phyloP scores from a whole-genome alignment of 2,113 vertebrate species.

The Syrrhaptes paradoxus region DNA sequence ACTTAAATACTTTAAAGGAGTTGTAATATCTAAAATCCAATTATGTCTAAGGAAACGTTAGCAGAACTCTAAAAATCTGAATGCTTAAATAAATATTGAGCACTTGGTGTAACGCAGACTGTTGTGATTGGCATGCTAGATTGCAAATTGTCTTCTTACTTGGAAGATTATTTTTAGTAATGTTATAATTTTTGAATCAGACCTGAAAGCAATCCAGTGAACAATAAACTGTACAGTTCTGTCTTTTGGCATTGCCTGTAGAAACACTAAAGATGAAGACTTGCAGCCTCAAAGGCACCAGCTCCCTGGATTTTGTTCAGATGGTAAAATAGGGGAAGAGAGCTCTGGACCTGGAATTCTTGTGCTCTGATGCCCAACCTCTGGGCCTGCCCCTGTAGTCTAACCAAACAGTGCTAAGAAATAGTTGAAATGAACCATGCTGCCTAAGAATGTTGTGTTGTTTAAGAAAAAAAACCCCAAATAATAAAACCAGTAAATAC shows the following conservation, averaged over 20 bases:
- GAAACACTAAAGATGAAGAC: background rate
- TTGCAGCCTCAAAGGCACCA: background rate
- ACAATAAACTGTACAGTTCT: background rate
- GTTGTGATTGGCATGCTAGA: background rate
- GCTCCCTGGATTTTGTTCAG: background rate
- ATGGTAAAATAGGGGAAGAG: background rate
- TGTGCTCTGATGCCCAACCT: background rate
- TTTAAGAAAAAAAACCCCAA: background rate
- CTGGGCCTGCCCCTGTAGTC: background rate
- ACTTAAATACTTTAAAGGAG: background rate
- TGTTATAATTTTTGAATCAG: background rate
- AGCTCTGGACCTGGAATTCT: background rate
- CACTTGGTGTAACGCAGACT: background rate
- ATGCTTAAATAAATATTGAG: background rate
- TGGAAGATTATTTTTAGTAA: conserved; percentile 2
- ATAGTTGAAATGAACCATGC: background rate
- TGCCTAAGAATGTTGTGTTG: background rate
- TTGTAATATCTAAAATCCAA: background rate
- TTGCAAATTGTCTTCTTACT: background rate
- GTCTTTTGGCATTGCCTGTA: background rate
- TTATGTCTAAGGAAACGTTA: background rate
- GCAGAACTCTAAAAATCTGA: background rate
- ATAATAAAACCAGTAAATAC: background rate
- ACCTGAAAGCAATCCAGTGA: background rate
- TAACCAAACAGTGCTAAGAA: background rate